Evolutionary conservation across 37 sponge, comb jelly and placozoan species (phyloP).

Genomic region (Spongia lamella): DNA sequence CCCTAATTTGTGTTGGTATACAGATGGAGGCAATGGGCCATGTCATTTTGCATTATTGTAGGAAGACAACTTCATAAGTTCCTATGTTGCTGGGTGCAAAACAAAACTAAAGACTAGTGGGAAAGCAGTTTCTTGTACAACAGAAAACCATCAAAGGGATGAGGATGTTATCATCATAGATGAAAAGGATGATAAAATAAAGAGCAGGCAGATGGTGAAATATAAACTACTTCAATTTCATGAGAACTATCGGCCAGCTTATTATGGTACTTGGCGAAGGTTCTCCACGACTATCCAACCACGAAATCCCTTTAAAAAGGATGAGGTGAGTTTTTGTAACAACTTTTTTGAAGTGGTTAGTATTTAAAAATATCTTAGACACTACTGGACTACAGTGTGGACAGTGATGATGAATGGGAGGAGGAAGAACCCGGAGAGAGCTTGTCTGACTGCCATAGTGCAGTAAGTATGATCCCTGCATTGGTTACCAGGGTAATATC

Average conservation of each 20-base stretch:
- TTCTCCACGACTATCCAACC: conserved; percentile 47
- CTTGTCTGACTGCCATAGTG: conserved; percentile 55
- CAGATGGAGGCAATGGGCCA: no score
- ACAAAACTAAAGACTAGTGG: no score
- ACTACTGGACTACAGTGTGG: conserved; percentile 69
- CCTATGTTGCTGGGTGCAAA: no score
- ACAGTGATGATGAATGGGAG: conserved; percentile 99
- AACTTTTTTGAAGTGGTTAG: neutral
- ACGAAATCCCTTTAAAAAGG: conserved; percentile 80
- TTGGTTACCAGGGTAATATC: neutral
- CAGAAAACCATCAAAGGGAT: no score
- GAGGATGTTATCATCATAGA: conserved; percentile 26
- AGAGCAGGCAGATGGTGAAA: conserved; percentile 23
- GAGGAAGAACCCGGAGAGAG: conserved; percentile 94
- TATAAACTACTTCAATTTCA: conserved; percentile 92
- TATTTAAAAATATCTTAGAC: conserved; percentile 21
- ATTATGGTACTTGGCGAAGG: conserved; percentile 90
- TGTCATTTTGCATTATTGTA: no score
- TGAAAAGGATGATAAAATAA: neutral
- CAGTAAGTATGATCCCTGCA: conserved; percentile 34
- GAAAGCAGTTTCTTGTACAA: no score
- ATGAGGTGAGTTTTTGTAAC: conserved; percentile 53
- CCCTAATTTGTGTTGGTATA: no score
- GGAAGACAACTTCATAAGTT: no score
- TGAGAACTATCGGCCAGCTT: conserved; percentile 91